Conservation (phyloP, 2,888 invertebrate genomes). For the Drosophila paranaensis region DNA sequence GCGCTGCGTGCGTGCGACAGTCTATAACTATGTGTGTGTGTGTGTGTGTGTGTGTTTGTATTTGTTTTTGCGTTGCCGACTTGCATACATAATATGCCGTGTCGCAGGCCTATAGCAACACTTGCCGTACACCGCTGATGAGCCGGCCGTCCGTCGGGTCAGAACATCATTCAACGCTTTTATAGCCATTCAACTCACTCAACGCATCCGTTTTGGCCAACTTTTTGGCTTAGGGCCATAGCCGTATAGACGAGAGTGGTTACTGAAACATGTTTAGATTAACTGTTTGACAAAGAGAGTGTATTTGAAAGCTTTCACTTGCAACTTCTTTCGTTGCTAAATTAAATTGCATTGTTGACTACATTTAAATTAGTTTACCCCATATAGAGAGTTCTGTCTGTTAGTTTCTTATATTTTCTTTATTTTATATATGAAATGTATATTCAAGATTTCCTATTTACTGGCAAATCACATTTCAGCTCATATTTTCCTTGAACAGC, state of each 20-base stretch:
- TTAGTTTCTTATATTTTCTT: too few relatives aligned
- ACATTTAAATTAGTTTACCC: too few relatives aligned
- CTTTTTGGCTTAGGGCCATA: slow-evolving; percentile 53
- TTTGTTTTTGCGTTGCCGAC: slow-evolving; percentile 72
- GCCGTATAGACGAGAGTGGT: slow-evolving; percentile 31
- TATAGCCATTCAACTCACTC: slow-evolving; percentile 75
- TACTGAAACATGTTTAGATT: slow-evolving; percentile 12
- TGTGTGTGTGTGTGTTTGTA: slow-evolving; percentile 51
- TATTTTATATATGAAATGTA: too few relatives aligned
- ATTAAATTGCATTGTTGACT: too few relatives aligned
- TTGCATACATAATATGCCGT: slow-evolving; percentile 74
- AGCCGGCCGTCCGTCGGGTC: slow-evolving; percentile 22
- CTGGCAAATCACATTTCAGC: too few relatives aligned
- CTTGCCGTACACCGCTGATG: slow-evolving; percentile 6
- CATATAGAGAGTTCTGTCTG: too few relatives aligned
- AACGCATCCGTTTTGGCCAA: slow-evolving; percentile 72
- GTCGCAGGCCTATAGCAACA: slow-evolving; percentile 23
- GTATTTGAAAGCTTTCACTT: neutral
- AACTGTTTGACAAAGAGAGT: slow-evolving; percentile 3
- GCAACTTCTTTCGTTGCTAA: neutral
- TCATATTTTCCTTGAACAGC: slow-evolving; percentile 13
- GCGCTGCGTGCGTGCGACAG: slow-evolving; percentile 19
- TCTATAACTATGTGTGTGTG: slow-evolving; percentile 29
- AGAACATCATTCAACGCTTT: slow-evolving; percentile 73
- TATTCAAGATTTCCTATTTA: too few relatives aligned